Base-by-base conservation (phyloP, 2,888 invertebrate genomes). In the Melitaea athalia region DNA sequence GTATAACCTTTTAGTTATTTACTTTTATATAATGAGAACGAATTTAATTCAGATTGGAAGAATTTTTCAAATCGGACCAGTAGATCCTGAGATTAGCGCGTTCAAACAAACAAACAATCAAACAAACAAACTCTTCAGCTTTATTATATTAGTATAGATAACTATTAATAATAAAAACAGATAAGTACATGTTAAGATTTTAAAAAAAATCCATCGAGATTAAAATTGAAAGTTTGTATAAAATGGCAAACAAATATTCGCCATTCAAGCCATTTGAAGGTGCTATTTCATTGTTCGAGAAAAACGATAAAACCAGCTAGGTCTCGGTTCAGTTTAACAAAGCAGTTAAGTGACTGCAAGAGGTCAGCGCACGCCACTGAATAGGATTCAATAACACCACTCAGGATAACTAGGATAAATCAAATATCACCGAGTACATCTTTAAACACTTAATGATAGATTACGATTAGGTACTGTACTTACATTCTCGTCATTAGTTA, bases 271-370 rank as follows among this genome's bases (percentile, higher is more conserved):
- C 71, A 69, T 76, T 73, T 69, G 63, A 70, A 62, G 72, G 72
- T 73, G 70, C 75, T 71, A 71, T 74, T 68, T 75, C 69, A 77
- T 75, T 77, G 76, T 75, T 73, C 68, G 64, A 63, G 63, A 65
- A 68, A 69, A 64, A 64, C 72, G 69, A 78, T 78, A 77, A 74
- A 78, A 76, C 70, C 71, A 70, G 71, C 73, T 72, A 72, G 69
- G 67, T 76, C 74, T 74, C 74, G 74, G 72, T 76, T 73, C 73
- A 67, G 75, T 75, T 71, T 71, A 75, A 77, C 77, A 76, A 76
- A 74, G 74, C 76, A 72, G 65, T 73, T 71, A 72, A 69, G 67
- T 65, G 71, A 72, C 70, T 70, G 60, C 63, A 50, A 70, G 72
- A 62, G 70, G 69, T 70, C 69, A 71, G 70, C 62, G 73, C 62